These are phyloP conservation scores for Pollimyrus isidori DNA, from an alignment of 2,113 vertebrate species.

Conservation along the genomic window DNA sequence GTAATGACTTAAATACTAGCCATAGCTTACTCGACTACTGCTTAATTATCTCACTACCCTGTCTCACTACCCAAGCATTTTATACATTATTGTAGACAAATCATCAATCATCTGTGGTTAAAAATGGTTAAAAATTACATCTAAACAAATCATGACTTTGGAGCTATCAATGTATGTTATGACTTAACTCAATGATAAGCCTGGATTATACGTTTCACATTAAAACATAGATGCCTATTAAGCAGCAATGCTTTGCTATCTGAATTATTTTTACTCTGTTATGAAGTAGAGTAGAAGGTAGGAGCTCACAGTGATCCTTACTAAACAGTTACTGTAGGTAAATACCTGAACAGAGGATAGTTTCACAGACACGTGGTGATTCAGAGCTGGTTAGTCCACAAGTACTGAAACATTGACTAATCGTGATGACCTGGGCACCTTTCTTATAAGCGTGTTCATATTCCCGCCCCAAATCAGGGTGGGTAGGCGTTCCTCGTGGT, in stretches of 20 bases:
- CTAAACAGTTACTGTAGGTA: background rate
- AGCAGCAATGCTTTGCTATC: background rate
- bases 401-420: conserved; percentile 29
- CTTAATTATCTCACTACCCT: background rate
- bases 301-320: background rate
- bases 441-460: conserved; percentile 40
- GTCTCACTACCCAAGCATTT: background rate
- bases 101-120: background rate
- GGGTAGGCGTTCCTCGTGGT: background rate
- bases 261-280: background rate
- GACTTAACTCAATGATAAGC: background rate
- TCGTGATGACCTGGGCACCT: conserved; percentile 28
- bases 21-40: background rate
- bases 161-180: background rate
- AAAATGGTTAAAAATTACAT: background rate
- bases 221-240: background rate
- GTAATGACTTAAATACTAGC: background rate
- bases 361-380: conserved; percentile 18
- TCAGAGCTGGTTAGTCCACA: conserved; percentile 19
- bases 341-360: conserved; percentile 17
- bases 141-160: background rate
- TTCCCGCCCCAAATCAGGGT: conserved; percentile 1
- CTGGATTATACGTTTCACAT: background rate
- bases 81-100: background rate
- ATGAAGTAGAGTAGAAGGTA: background rate